Base-by-base conservation (phyloP, 2,113 vertebrate genomes). In the Cygnus buccinator region DNA sequence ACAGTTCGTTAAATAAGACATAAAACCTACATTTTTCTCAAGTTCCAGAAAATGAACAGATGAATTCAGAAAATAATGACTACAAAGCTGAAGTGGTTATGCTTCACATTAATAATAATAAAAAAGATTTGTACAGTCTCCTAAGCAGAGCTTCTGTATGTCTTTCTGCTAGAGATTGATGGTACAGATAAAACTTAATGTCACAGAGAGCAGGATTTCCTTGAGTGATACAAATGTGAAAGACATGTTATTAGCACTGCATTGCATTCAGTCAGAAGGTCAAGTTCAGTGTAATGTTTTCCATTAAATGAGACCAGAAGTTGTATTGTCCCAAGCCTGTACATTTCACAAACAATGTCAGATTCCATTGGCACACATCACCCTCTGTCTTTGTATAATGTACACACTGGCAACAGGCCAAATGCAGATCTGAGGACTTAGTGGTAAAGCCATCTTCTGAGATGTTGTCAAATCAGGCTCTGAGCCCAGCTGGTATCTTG, bases 11-110 rank as follows among this genome's bases (percentile, higher is more conserved):
- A 91, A 95, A 94, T 89, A 91, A 87, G 61, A 82, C 23, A 84
- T 93, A 80, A 92, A 90, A 46, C 37, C 52, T 71, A 81, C 3
- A 66, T 67, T 92, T 92, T 94, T 77, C 76, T 80, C 76, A 77
- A 86, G 80, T 71, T 92, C 19, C 61, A 94, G 77, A 65, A 95
- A 95, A 77, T 52, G 41, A 92, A 55, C 75, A 84, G 91, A 74
- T 57, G 6, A 90, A 87, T 84, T 78, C 73, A 80, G 59, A 74
- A 93, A 94, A 81, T 89, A 90, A 74, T 87, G 55, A 33, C 28
- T 81, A 33, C 17, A 86, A 87, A 85, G 43, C 58, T 1, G 1
- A 90, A 87, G 13, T 72, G 20, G 31, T 48, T 85, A 87, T 89
- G 26, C 35, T 89, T 9, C 0, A 8, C 48, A 82, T 37, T 89